phyloP scores from a whole-genome alignment of 2,797 vertebrate species.

The Sebastes trivittatus region DNA sequence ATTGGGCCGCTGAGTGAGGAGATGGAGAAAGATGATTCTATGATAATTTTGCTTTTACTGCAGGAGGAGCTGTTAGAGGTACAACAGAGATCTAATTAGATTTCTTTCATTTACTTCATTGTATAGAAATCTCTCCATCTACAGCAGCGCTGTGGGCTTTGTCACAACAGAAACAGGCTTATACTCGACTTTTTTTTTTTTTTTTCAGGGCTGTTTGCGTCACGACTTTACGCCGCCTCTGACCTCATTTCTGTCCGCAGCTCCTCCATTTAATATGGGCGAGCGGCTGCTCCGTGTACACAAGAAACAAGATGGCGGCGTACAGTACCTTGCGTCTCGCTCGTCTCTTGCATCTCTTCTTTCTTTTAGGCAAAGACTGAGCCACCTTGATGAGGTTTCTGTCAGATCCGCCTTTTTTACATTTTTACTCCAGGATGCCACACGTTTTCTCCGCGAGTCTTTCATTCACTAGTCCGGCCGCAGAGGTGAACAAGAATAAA shows the following conservation, averaged over 20 bases:
- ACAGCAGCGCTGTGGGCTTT: not conserved
- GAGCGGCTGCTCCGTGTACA: constrained; percentile 23
- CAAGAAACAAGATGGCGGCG: constrained; percentile 76
- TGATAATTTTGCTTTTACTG: not conserved
- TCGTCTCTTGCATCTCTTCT: constrained; percentile 18
- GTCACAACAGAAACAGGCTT: constrained; percentile 2
- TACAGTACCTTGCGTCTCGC: constrained; percentile 67
- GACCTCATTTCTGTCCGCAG: constrained; percentile 65
- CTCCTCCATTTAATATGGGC: constrained; percentile 54
- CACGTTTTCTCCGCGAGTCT: not conserved
- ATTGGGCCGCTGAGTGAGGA: not conserved
- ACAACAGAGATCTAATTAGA: not conserved
- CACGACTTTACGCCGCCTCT: constrained; percentile 51
- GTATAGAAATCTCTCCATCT: constrained; percentile 8
- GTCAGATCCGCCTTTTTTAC: constrained; percentile 3
- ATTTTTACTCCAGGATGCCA: constrained; percentile 2
- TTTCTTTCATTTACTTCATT: constrained; percentile 7
- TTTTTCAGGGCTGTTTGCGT: constrained; percentile 35
- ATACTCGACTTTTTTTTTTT: not conserved
- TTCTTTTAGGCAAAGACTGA: constrained; percentile 22
- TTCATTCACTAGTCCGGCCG: not conserved
- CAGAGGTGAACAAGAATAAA: not conserved
- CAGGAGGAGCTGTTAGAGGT: not conserved
- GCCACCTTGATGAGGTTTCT: not conserved
- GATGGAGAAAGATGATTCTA: not conserved